phyloP scores from a whole-genome alignment of 1,140 invertebrate genomes.

The Bombus waltoni region DNA sequence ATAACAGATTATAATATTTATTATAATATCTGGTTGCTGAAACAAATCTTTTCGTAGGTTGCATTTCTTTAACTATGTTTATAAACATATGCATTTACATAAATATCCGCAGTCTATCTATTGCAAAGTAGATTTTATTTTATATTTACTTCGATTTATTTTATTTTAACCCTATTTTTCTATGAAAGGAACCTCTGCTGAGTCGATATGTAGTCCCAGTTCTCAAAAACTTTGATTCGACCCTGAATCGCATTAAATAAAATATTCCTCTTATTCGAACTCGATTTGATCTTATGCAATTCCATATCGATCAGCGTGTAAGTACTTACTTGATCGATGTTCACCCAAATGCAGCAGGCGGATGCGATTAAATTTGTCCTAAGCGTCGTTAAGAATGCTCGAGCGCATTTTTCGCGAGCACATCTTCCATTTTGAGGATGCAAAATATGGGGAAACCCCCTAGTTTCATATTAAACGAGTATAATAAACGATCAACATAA shows the following conservation, averaged over 20 bases:
- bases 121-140: no score
- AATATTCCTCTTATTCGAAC: not conserved
- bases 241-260: not conserved
- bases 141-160: no score
- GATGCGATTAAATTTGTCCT: slow-evolving; percentile 70
- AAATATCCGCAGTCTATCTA: no score
- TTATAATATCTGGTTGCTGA: no score
- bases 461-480: slow-evolving; percentile 33
- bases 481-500: not conserved
- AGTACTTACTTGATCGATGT: slow-evolving; percentile 62
- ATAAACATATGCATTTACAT: no score
- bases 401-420: not conserved
- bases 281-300: slow-evolving; percentile 50
- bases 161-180: no score
- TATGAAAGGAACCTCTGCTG: no score
- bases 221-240: no score
- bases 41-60: no score
- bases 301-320: slow-evolving; percentile 19
- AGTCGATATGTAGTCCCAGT: no score
- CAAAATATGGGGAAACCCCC: not conserved
- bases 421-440: slow-evolving; percentile 36
- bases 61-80: no score
- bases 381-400: slow-evolving; percentile 49
- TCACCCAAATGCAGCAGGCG: slow-evolving; percentile 65
- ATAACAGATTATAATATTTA: no score